A percentile compares a stretch with the other conserved stretches of the same genome.
phyloP scores from a whole-genome alignment of 2,113 vertebrate species.

The Cygnus buccinator region DNA sequence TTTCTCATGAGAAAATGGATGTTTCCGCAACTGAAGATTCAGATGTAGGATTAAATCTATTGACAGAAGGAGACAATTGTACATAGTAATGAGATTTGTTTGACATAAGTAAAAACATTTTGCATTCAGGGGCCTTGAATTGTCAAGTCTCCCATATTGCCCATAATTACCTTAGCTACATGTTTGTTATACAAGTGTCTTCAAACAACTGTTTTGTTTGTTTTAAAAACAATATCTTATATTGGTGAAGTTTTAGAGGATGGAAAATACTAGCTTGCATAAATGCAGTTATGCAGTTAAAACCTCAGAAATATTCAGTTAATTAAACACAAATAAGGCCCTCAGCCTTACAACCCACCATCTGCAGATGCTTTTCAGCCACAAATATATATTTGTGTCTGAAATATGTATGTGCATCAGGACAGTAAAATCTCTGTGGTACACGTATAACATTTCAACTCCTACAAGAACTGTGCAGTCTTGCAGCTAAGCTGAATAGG shows the following conservation, averaged over 20 bases:
- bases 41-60: not conserved
- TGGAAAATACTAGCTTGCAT: not conserved
- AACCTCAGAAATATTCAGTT: not conserved
- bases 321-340: not conserved
- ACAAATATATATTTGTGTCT: too few relatives aligned
- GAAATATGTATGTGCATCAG: not conserved
- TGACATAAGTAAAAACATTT: not conserved
- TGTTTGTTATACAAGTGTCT: not conserved
- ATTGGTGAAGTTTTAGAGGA: not conserved
- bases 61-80: not conserved
- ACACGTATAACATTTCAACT: not conserved
- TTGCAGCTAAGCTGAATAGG: rapidly evolving
- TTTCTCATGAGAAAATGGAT: not conserved
- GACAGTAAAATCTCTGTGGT: not conserved
- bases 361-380: not conserved
- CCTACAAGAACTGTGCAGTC: not conserved
- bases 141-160: not conserved
- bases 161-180: not conserved
- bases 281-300: not conserved
- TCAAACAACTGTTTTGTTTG: rapidly evolving
- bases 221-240: not conserved
- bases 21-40: not conserved
- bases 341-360: not conserved
- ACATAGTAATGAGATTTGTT: not conserved
- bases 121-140: not conserved